Conservation (phyloP, 2,888 invertebrate species). For the Notodonta ziczac region DNA sequence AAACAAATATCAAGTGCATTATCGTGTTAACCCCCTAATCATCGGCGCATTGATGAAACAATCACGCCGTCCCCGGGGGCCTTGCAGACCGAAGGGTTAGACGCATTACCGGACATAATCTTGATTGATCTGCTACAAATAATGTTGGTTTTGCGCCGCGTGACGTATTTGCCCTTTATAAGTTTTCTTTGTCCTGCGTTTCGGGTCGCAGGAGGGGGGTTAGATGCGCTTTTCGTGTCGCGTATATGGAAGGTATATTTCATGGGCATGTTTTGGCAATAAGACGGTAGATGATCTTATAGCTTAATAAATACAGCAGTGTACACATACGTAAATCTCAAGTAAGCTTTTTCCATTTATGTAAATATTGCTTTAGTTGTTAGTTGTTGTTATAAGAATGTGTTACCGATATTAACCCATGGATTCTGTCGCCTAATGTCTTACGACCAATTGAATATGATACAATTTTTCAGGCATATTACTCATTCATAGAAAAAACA, state of each 20-base stretch:
- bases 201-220: conserved; percentile 41
- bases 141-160: conserved; percentile 63
- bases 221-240: conserved; percentile 54
- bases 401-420: too few relatives aligned
- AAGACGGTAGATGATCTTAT: neutral
- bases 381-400: too few relatives aligned
- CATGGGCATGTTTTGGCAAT: neutral
- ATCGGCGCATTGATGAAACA: conserved; percentile 75
- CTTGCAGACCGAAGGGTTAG: conserved; percentile 64
- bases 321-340: too few relatives aligned
- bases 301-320: too few relatives aligned
- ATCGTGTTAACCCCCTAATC: conserved; percentile 65
- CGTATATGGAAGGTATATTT: conserved; percentile 5
- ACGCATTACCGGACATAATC: conserved; percentile 75
- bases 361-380: too few relatives aligned
- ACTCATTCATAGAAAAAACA: too few relatives aligned
- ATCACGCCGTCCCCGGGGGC: conserved; percentile 55
- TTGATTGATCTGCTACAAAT: conserved; percentile 82
- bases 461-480: too few relatives aligned
- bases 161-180: conserved; percentile 47
- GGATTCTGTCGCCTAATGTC: too few relatives aligned
- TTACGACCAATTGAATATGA: too few relatives aligned
- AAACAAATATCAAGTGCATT: conserved; percentile 53
- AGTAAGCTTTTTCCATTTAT: too few relatives aligned
- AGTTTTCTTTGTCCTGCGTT: conserved; percentile 44